Conservation (phyloP, 2,888 invertebrate genomes). For the Caenorhabditis sp. region DNA sequence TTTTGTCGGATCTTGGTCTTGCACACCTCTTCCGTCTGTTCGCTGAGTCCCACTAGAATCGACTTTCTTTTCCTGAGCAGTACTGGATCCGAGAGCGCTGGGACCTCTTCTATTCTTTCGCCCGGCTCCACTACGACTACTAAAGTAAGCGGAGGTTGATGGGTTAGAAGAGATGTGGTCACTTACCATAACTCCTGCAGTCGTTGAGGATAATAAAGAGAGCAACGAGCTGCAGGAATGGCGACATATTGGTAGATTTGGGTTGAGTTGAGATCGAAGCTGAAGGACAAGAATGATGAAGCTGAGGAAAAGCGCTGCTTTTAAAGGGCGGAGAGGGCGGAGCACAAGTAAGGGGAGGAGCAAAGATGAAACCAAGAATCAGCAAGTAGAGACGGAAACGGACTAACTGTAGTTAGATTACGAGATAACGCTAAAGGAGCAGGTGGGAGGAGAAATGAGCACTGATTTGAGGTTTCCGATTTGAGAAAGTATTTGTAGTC, state of each 20-base stretch:
- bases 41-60: conserved; percentile 49
- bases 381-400: too few species aligned
- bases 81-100: conserved; percentile 27
- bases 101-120: conserved; percentile 34
- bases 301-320: background rate
- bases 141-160: conserved; percentile 20
- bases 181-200: conserved; percentile 34
- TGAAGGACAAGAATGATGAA: background rate
- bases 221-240: conserved; percentile 19
- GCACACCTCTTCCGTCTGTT: conserved; percentile 66
- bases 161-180: background rate
- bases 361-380: too few species aligned
- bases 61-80: conserved; percentile 47
- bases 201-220: conserved; percentile 9
- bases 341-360: conserved; percentile 3
- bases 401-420: too few species aligned
- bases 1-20: conserved; percentile 66
- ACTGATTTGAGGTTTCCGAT: too few species aligned
- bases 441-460: too few species aligned
- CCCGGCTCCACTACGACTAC: conserved; percentile 51
- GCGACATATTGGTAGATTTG: conserved; percentile 13
- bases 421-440: too few species aligned
- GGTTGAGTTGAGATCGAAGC: too few species aligned
- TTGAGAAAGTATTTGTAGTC: too few species aligned
- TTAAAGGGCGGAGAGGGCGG: conserved; percentile 7